Conservation (phyloP, 1,140 invertebrate species). For the Neodiprion pinetum region DNA sequence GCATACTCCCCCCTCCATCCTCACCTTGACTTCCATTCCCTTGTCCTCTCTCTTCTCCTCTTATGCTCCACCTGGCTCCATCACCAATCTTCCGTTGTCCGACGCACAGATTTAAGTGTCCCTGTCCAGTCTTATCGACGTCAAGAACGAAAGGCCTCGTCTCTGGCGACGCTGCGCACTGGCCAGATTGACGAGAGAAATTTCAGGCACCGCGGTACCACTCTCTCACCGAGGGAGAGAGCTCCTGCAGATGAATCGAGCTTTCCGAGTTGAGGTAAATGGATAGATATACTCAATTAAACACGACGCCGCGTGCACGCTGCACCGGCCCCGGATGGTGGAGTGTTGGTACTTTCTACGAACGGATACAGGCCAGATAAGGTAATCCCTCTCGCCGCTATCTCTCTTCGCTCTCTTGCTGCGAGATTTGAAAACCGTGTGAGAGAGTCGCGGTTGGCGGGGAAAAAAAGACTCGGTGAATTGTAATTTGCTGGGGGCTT, state of each 20-base stretch:
- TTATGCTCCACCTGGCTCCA: constrained; percentile 13
- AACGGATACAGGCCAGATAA: no score
- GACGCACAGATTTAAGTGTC: constrained; percentile 4
- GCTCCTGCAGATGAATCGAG: not conserved
- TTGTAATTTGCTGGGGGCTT: no score
- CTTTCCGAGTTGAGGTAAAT: constrained; percentile 3
- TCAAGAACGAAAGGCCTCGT: not conserved
- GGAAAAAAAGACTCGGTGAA: no score
- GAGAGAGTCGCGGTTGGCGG: no score
- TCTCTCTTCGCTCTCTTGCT: no score
- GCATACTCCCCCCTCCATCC: constrained; percentile 38
- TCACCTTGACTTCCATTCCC: constrained; percentile 14
- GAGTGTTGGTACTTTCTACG: no score
- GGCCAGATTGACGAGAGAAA: constrained; percentile 8
- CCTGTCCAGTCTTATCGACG: constrained; percentile 4
- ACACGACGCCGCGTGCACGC: not conserved
- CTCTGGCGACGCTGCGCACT: no score
- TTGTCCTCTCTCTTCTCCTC: not conserved
- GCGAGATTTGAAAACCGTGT: no score
- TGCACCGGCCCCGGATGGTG: no score
- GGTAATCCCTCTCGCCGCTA: no score
- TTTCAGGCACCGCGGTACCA: not conserved
- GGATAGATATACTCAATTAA: not conserved
- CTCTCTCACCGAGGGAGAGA: not conserved
- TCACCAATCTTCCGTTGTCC: constrained; percentile 12